Evolutionary conservation across 2,113 vertebrate species (phyloP).

Genomic region (Mungos mungo): DNA sequence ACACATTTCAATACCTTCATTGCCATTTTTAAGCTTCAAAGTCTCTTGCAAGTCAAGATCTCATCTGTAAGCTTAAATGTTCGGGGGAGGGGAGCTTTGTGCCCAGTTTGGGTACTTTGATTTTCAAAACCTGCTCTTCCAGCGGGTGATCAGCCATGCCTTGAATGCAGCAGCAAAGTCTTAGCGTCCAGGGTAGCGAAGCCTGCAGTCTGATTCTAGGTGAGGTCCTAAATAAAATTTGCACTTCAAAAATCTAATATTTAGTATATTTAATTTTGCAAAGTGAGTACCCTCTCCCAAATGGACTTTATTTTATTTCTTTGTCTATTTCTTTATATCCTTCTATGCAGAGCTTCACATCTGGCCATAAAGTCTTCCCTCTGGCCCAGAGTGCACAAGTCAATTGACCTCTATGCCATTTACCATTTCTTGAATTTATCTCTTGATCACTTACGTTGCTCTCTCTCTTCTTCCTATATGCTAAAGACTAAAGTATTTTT

Average conservation of each 20-base stretch:
- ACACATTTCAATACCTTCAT: not conserved
- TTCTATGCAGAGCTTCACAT: not conserved
- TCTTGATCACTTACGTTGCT: not conserved
- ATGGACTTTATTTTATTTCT: not conserved
- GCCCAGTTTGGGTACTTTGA: not conserved
- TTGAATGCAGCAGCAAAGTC: not conserved
- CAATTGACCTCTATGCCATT: not conserved
- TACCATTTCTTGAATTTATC: not conserved
- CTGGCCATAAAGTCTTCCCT: not conserved
- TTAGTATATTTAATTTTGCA: not conserved
- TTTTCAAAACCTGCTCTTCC: not conserved
- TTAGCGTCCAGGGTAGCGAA: too few species aligned
- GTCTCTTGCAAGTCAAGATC: not conserved
- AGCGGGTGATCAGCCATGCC: not conserved
- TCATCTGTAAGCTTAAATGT: not conserved
- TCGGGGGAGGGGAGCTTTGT: not conserved
- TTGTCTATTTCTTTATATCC: not conserved
- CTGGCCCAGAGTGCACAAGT: rapidly evolving
- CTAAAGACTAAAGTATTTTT: not conserved
- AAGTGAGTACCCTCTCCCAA: not conserved
- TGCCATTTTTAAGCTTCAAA: not conserved
- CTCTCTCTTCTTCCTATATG: not conserved
- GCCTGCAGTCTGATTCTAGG: not conserved
- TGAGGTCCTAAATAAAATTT: not conserved
- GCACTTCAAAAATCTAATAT: not conserved